These are phyloP conservation scores for Microctenopoma stevenorrisi DNA, from an alignment of 2,797 vertebrate species.

Conservation along the genomic window DNA sequence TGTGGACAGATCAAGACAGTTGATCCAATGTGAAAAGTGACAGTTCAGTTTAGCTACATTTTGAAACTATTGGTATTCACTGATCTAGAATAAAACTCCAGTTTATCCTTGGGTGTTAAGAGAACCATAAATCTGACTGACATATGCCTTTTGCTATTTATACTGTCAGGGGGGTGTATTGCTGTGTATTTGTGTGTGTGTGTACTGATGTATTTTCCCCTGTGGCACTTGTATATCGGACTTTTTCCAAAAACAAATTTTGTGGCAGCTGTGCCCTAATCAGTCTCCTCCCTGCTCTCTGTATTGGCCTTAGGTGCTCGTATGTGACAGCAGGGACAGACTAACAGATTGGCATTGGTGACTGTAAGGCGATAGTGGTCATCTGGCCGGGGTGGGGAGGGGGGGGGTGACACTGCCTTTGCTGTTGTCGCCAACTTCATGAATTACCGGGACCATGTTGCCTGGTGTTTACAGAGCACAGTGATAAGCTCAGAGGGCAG, in stretches of 20 bases:
- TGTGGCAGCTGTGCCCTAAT: conserved; percentile 51
- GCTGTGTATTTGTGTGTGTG: conserved; percentile 10
- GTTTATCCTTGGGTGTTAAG: conserved; percentile 24
- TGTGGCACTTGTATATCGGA: conserved; percentile 11
- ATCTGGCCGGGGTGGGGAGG: conserved; percentile 19
- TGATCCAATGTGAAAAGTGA: conserved; percentile 6
- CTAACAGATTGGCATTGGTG: conserved; percentile 42
- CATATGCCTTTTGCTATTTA: conserved; percentile 34
- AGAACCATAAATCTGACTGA: conserved; percentile 22
- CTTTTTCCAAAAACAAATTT: conserved; percentile 28
- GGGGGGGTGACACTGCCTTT: conserved; percentile 37
- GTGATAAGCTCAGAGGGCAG: conserved; percentile 18
- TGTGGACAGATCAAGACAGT: not conserved
- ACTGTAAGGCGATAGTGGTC: conserved; percentile 44
- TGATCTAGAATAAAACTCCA: conserved; percentile 22
- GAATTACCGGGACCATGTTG: conserved; percentile 37
- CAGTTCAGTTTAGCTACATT: conserved; percentile 16
- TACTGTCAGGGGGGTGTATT: conserved; percentile 7
- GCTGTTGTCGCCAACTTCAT: conserved; percentile 44
- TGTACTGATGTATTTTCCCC: conserved; percentile 3
- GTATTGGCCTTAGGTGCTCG: conserved; percentile 34
- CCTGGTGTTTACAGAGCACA: conserved; percentile 7
- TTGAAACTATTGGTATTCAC: conserved; percentile 10
- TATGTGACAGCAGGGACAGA: conserved; percentile 35
- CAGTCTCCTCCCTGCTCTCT: conserved; percentile 20